Base-by-base conservation (phyloP, 2,797 vertebrate species). In the Paguma larvata region DNA sequence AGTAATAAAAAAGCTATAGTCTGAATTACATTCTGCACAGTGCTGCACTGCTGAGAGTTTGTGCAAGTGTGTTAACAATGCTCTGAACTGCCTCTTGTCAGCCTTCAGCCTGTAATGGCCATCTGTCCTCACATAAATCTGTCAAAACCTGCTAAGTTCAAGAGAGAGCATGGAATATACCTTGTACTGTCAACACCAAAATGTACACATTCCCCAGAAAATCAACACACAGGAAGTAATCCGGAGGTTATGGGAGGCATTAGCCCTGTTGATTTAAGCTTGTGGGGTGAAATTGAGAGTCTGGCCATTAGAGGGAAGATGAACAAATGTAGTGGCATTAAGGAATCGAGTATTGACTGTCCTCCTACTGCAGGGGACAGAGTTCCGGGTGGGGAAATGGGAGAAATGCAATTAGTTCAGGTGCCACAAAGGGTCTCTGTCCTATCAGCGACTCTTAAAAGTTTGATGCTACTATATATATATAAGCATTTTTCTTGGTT, bases 21-120 rank as follows among this genome's bases (percentile, higher is more conserved):
- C 99, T 99, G 98, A 99, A 99, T 99, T 99, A 98, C 99, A 99
- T 99, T 99, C 98, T 98, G 98, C 98, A 98, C 99, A 98, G 98
- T 86, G 98, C 98, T 97, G 98, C 98, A 97, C 97, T 98, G 98
- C 98, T 98, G 99, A 99, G 99, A 99, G 99, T 99, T 99, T 99
- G 99, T 99, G 99, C 98, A 99, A 99, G 99, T 99, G 99, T 99
- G 99, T 99, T 99, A 99, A 99, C 99, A 99, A 99, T 99, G 99
- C 99, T 99, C 99, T 99, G 99, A 99, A 99, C 99, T 99, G 99
- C 99, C 99, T 99, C 99, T 99, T 99, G 99, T 99, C 99, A 99
- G 99, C 99, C 99, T 99, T 99, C 99, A 99, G 99, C 99, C 99
- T 98, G 98, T 99, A 99, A 99, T 99, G 99, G 99, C 99, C 99